Conservation (phyloP, 2,113 vertebrate genomes). For the Rhinichthys klamathensis region DNA sequence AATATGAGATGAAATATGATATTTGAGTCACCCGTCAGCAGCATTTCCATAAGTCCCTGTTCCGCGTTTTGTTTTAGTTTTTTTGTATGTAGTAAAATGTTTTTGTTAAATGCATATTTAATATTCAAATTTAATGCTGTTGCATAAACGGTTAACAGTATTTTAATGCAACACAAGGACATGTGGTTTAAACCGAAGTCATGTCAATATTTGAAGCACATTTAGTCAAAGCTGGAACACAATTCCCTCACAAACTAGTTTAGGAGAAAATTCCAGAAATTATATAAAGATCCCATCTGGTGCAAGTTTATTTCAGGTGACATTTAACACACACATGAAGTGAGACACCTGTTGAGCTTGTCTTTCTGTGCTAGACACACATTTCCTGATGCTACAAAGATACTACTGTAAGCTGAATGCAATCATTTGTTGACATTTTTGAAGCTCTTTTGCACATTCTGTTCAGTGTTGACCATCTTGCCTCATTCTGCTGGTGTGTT, state of each 20-base stretch:
- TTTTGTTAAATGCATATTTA: no score
- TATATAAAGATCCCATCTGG: not conserved
- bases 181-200: not conserved
- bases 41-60: no score
- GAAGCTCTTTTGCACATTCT: not conserved
- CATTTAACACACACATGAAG: not conserved
- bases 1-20: no score
- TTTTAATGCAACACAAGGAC: not conserved
- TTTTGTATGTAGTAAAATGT: no score
- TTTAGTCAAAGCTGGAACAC: not conserved
- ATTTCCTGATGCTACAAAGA: constrained; percentile 51
- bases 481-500: constrained; percentile 25
- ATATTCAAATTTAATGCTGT: no score
- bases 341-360: constrained; percentile 11
- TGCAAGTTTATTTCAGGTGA: not conserved
- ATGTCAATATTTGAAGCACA: not conserved
- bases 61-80: no score
- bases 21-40: no score
- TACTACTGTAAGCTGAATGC: constrained; percentile 39
- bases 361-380: constrained; percentile 5
- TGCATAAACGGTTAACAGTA: not conserved
- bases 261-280: not conserved
- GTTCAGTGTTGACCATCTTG: constrained; percentile 9
- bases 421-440: constrained; percentile 29
- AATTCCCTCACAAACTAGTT: not conserved